Percentiles rank a stretch among this genome's conserved stretches.
Evolutionary conservation across 2,888 invertebrate species (phyloP).

Genomic region (Rosalia funebris): DNA sequence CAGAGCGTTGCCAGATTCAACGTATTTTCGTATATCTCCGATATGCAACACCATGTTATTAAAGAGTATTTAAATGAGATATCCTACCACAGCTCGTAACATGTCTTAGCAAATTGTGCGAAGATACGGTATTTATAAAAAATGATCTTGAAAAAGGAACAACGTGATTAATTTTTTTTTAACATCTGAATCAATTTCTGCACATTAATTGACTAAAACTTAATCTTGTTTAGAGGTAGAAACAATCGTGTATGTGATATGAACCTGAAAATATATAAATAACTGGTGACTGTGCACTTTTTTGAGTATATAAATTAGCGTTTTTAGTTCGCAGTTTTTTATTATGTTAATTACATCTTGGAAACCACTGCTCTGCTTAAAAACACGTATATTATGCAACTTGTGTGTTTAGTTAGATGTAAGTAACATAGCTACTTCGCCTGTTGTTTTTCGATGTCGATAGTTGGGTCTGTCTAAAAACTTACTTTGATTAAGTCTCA

Average conservation of each 20-base stretch:
- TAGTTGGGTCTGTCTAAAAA: too few species aligned
- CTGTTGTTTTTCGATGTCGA: too few species aligned
- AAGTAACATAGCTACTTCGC: too few species aligned
- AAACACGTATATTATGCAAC: not conserved
- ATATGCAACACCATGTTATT: too few species aligned
- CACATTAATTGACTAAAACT: not conserved
- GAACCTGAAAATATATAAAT: constrained; percentile 16
- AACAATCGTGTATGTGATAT: constrained; percentile 1
- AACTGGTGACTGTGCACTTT: constrained; percentile 9
- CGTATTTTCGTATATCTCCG: not conserved
- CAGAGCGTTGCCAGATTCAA: constrained; percentile 16
- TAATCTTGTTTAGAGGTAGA: constrained; percentile 4
- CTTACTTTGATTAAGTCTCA: too few species aligned
- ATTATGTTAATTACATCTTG: constrained; percentile 2
- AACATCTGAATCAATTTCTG: not conserved
- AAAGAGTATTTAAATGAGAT: too few species aligned
- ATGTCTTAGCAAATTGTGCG: too few species aligned
- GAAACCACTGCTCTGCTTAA: not conserved
- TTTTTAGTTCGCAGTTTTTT: constrained; percentile 12
- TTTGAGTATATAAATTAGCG: constrained; percentile 7
- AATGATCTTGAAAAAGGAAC: not conserved
- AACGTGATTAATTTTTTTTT: not conserved
- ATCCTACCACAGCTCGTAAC: too few species aligned
- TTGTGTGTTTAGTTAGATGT: too few species aligned
- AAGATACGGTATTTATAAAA: not conserved